phyloP scores from a whole-genome alignment of 2,888 invertebrate species.

The Agrotis segetum region DNA sequence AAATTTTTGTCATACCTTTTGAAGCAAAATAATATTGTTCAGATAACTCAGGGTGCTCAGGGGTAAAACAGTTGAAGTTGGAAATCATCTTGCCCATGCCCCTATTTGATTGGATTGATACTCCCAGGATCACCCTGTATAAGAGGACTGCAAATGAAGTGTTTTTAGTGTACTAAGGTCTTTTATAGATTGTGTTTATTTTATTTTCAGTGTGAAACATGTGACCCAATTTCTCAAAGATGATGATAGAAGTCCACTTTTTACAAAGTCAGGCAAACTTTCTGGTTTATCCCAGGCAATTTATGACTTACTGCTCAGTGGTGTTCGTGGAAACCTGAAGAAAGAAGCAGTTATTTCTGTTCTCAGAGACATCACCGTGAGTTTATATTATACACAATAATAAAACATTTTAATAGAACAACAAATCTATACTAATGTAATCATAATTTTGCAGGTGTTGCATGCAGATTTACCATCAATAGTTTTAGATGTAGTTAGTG shows the following conservation, averaged over 20 bases:
- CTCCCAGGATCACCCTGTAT: too few relatives aligned
- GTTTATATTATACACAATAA: conserved; percentile 66
- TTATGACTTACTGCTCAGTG: conserved; percentile 95
- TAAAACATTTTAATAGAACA: not conserved
- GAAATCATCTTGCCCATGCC: too few relatives aligned
- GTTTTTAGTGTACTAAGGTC: too few relatives aligned
- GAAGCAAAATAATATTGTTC: too few relatives aligned
- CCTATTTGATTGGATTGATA: too few relatives aligned
- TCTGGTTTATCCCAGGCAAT: conserved; percentile 93
- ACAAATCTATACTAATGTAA: not conserved
- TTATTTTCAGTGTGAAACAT: conserved; percentile 91
- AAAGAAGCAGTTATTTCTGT: conserved; percentile 94
- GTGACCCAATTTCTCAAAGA: conserved; percentile 92
- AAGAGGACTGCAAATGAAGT: too few relatives aligned
- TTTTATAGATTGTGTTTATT: not conserved
- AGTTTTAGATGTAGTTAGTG: conserved; percentile 95
- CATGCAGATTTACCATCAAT: conserved; percentile 96
- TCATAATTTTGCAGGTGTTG: conserved; percentile 90
- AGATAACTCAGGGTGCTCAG: too few relatives aligned
- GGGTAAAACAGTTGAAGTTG: too few relatives aligned
- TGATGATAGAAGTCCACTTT: conserved; percentile 92
- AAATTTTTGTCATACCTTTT: too few relatives aligned
- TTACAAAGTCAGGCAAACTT: conserved; percentile 92
- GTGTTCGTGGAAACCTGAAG: conserved; percentile 94
- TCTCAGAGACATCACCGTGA: conserved; percentile 95